Percentiles rank a stretch among this genome's conserved stretches.
These are phyloP conservation scores for Oasisia sp. DNA, from an alignment of 2,888 invertebrate genomes.

Conservation along the genomic window DNA sequence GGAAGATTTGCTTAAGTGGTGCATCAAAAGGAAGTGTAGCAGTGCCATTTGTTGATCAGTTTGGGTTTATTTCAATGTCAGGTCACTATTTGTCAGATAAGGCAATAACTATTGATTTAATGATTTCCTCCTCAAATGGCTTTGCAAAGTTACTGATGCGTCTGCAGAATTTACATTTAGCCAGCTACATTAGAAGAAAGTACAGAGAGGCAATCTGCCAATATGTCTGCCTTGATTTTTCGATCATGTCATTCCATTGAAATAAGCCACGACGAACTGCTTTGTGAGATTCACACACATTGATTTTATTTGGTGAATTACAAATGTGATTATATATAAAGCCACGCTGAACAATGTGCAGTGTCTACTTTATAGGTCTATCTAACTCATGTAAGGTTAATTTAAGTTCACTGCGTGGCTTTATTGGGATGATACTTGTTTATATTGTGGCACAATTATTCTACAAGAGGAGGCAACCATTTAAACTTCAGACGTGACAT, in stretches of 20 bases:
- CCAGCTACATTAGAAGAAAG: background rate
- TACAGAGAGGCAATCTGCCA: background rate
- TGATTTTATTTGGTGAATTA: background rate
- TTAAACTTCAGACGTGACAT: background rate
- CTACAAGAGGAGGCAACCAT: background rate
- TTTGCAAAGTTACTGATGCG: background rate
- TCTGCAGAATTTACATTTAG: background rate
- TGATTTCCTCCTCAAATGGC: background rate
- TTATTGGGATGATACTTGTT: background rate
- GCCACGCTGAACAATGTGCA: background rate
- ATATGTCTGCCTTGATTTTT: too few species aligned
- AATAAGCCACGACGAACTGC: background rate
- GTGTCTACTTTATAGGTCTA: background rate
- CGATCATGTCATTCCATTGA: background rate
- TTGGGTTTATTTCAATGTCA: background rate
- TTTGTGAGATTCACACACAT: background rate
- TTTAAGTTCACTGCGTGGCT: conserved; percentile 3
- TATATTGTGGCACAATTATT: background rate
- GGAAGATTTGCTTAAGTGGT: background rate
- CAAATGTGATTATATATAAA: background rate
- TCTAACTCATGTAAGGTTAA: background rate
- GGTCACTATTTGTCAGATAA: background rate
- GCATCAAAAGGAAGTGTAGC: background rate
- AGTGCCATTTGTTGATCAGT: background rate
- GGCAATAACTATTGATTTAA: background rate